These are phyloP conservation scores for Zosterops lateralis DNA, from an alignment of 2,113 vertebrate genomes.

Conservation along the genomic window DNA sequence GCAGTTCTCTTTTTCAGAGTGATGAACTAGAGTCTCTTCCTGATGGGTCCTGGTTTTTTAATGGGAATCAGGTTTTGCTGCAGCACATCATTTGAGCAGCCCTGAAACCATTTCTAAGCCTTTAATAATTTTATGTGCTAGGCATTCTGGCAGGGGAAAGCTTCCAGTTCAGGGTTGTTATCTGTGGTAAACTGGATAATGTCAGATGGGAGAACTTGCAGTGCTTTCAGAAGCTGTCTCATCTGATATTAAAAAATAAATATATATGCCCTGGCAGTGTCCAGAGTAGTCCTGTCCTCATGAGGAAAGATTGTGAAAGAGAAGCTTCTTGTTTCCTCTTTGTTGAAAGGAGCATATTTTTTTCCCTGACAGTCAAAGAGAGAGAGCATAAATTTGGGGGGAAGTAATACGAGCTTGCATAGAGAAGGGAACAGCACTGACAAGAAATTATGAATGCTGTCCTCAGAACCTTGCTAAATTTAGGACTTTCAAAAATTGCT, in stretches of 20 bases:
- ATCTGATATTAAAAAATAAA: conserved; percentile 32
- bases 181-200: conserved; percentile 52
- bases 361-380: background rate
- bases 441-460: background rate
- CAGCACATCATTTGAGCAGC: conserved; percentile 5
- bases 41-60: background rate
- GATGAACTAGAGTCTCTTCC: background rate
- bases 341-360: background rate
- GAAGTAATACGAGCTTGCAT: background rate
- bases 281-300: background rate
- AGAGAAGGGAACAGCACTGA: background rate
- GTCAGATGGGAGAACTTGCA: background rate
- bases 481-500: conserved; percentile 6
- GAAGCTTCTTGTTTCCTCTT: background rate
- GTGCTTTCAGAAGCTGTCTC: conserved; percentile 34
- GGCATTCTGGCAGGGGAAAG: conserved; percentile 20
- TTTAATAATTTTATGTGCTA: conserved; percentile 32
- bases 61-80: conserved; percentile 31
- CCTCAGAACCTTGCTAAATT: background rate
- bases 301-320: background rate
- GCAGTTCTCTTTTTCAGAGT: background rate
- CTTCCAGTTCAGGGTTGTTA: conserved; percentile 45
- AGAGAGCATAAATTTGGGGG: background rate
- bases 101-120: conserved; percentile 18
- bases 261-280: background rate